These are phyloP conservation scores for Anthopleura sola DNA, from an alignment of 64 coral and sea anemone species.

Conservation along the genomic window DNA sequence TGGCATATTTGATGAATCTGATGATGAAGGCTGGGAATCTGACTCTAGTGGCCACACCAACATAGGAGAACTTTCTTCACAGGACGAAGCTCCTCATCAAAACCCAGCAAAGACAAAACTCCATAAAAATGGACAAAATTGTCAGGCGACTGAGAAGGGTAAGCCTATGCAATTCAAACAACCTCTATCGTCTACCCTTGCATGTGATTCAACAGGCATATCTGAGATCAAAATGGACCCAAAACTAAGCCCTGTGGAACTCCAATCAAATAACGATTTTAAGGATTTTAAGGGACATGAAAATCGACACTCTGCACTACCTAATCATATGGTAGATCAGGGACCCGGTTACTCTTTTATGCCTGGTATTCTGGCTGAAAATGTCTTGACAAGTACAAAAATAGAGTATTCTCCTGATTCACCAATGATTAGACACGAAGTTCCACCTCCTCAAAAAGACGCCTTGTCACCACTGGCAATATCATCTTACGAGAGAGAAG, in stretches of 20 bases:
- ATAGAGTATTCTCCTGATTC: neutral
- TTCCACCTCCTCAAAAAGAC: too few species aligned
- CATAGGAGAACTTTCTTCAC: neutral
- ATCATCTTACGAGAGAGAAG: neutral
- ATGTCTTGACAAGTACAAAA: neutral
- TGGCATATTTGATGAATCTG: neutral
- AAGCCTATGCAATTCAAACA: neutral
- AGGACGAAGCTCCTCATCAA: neutral
- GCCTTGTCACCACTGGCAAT: neutral
- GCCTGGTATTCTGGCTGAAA: neutral
- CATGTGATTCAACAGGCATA: too few species aligned
- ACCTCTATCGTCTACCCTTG: neutral
- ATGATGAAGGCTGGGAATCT: conserved; percentile 31
- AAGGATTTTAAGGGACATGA: neutral
- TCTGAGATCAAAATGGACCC: neutral
- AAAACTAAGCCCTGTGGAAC: conserved; percentile 18
- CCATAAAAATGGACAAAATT: neutral
- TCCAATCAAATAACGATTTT: neutral
- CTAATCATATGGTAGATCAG: neutral
- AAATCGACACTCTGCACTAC: neutral
- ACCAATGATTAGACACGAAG: neutral
- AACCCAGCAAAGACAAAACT: neutral
- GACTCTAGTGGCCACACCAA: conserved; percentile 18
- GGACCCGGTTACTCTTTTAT: neutral
- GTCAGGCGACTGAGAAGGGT: neutral